A percentile compares a stretch with the other conserved stretches of the same genome.
These are phyloP conservation scores for Morus bassanus DNA, from an alignment of 2,797 vertebrate species.

Conservation along the genomic window DNA sequence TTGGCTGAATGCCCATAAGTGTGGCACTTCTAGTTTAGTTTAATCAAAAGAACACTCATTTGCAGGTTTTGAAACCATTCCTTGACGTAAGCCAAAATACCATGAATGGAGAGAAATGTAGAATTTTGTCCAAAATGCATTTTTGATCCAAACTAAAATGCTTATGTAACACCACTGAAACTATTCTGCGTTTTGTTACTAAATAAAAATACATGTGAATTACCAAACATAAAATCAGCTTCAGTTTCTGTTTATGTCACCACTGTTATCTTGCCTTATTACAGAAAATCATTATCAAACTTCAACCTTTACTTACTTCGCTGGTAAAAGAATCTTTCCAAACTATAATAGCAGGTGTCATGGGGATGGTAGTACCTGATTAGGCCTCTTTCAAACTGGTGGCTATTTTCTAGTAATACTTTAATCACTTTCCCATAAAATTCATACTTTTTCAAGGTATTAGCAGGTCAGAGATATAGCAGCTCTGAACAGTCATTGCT, in stretches of 20 bases:
- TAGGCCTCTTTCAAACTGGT: not conserved
- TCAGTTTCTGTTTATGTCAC: not conserved
- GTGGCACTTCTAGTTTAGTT: not conserved
- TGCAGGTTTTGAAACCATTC: not conserved
- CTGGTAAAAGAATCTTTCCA: not conserved
- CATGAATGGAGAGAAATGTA: accelerated
- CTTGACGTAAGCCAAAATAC: not conserved
- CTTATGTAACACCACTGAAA: not conserved
- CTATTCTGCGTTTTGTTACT: not conserved
- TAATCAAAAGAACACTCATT: not conserved
- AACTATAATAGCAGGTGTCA: not conserved
- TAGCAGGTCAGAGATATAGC: not conserved
- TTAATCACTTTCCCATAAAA: not conserved
- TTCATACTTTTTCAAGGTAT: not conserved
- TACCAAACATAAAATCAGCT: not conserved
- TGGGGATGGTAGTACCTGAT: not conserved
- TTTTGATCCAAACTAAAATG: not conserved
- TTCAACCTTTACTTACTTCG: not conserved
- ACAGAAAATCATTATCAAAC: not conserved
- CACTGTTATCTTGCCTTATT: not conserved
- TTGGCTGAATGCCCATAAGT: not conserved
- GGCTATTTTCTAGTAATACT: not conserved
- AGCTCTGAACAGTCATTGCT: not conserved
- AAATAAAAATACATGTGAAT: not conserved
- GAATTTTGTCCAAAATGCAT: not conserved